Percentiles rank a stretch among this genome's conserved stretches.
Conservation (phyloP, 2,113 vertebrate genomes). For the Trachemys scripta region DNA sequence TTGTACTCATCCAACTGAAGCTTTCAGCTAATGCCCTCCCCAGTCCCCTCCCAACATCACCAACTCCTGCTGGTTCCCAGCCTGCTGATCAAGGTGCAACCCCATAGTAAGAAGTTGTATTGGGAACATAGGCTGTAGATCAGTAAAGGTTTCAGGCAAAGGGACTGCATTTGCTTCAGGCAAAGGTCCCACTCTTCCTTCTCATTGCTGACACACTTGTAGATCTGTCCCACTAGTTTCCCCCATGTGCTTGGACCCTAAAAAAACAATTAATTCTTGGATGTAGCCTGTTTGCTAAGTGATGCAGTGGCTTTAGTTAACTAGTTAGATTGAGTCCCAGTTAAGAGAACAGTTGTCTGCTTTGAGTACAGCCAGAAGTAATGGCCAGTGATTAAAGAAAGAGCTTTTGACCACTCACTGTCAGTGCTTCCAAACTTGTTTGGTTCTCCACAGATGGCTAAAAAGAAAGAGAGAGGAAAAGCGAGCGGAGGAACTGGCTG, state of each 20-base stretch:
- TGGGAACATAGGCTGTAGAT: not conserved
- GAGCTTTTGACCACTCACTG: not conserved
- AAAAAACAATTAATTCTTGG: not conserved
- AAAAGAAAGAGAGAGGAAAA: slow-evolving; percentile 90
- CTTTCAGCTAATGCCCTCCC: not conserved
- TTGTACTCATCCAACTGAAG: not conserved
- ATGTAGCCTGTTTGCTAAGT: not conserved
- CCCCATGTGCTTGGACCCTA: not conserved
- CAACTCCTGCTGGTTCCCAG: not conserved
- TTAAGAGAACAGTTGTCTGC: not conserved
- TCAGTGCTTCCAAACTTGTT: not conserved
- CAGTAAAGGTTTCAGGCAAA: not conserved
- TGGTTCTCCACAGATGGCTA: slow-evolving; percentile 87
- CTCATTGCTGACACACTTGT: not conserved
- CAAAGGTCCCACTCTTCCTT: not conserved
- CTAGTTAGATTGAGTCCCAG: not conserved
- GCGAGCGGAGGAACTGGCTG: slow-evolving; percentile 85
- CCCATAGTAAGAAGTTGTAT: not conserved
- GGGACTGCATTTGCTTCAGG: not conserved
- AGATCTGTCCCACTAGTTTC: not conserved
- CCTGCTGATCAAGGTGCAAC: not conserved
- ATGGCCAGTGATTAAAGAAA: not conserved
- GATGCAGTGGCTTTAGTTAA: not conserved
- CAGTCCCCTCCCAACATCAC: not conserved
- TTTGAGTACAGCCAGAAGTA: not conserved